Conservation (phyloP, 2,113 vertebrate species). For the Corythoichthys intestinalis region DNA sequence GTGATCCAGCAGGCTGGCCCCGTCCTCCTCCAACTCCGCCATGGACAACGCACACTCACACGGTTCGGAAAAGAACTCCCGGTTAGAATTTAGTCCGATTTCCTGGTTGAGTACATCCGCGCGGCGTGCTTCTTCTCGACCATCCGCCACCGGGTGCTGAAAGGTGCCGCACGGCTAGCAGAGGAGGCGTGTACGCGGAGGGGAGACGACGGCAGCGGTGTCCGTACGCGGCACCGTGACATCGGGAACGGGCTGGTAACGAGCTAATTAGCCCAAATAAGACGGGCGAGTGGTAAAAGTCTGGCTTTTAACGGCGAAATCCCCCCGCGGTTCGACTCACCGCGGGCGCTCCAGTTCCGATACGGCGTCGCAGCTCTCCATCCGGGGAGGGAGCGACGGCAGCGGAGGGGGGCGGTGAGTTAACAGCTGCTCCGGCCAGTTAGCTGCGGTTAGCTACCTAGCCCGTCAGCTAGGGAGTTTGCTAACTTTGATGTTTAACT, state of each 20-base stretch:
- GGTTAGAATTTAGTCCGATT: slow-evolving; percentile 39
- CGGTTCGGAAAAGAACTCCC: slow-evolving; percentile 23
- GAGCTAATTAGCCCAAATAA: background rate
- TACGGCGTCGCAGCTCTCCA: background rate
- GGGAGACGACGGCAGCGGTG: slow-evolving; percentile 2
- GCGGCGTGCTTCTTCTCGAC: slow-evolving; percentile 27
- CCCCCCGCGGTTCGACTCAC: background rate
- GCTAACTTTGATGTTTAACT: background rate
- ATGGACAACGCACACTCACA: slow-evolving; percentile 47
- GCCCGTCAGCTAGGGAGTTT: background rate
- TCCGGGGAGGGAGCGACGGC: background rate
- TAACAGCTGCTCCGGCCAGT: background rate
- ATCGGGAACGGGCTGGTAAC: background rate
- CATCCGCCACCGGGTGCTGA: slow-evolving; percentile 27
- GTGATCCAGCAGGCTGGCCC: slow-evolving; percentile 50
- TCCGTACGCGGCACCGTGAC: background rate
- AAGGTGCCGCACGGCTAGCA: slow-evolving; percentile 26
- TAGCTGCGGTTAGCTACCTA: background rate
- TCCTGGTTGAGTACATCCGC: slow-evolving; percentile 34
- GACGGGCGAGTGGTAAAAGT: background rate
- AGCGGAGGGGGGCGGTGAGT: background rate
- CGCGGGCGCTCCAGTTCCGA: background rate
- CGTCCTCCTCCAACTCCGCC: slow-evolving; percentile 72
- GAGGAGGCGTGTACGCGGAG: slow-evolving; percentile 13
- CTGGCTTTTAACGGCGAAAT: background rate